phyloP scores from a whole-genome alignment of 1,140 invertebrate species.

The Calephelis nemesis region DNA sequence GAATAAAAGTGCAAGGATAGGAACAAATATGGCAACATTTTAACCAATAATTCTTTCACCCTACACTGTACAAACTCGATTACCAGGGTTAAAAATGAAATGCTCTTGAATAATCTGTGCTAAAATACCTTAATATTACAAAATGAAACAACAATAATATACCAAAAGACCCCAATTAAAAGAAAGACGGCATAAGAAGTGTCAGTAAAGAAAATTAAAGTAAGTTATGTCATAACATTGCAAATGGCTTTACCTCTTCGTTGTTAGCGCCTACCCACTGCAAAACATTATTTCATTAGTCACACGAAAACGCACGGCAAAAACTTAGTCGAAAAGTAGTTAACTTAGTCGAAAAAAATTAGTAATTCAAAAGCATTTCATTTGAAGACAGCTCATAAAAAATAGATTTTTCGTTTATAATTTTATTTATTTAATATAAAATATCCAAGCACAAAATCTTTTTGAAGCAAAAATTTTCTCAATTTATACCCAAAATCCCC shows the following conservation, averaged over 20 bases:
- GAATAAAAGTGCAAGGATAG: constrained; percentile 41
- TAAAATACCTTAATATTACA: constrained; percentile 17
- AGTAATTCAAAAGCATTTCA: constrained; percentile 62
- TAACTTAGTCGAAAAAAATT: constrained; percentile 23
- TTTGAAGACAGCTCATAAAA: constrained; percentile 32
- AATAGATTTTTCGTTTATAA: constrained; percentile 36
- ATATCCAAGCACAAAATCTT: constrained; percentile 44
- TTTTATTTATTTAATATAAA: constrained; percentile 39
- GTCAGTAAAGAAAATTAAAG: constrained; percentile 26
- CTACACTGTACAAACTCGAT: constrained; percentile 76
- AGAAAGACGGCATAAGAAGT: constrained; percentile 15
- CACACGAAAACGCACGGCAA: constrained; percentile 54
- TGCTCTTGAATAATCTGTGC: constrained; percentile 52
- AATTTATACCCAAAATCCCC: neutral
- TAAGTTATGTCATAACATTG: constrained; percentile 15
- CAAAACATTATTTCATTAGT: constrained; percentile 75
- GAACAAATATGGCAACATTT: constrained; percentile 62
- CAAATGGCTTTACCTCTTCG: constrained; percentile 78
- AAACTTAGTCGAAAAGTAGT: neutral
- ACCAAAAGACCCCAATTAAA: constrained; percentile 20
- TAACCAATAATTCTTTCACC: constrained; percentile 49
- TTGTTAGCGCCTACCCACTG: constrained; percentile 84
- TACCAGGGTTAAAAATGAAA: constrained; percentile 59
- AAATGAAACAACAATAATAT: constrained; percentile 22
- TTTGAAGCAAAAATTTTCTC: constrained; percentile 25